phyloP scores from a whole-genome alignment of 2,888 invertebrate genomes.

The Cataglyphis cursor region DNA sequence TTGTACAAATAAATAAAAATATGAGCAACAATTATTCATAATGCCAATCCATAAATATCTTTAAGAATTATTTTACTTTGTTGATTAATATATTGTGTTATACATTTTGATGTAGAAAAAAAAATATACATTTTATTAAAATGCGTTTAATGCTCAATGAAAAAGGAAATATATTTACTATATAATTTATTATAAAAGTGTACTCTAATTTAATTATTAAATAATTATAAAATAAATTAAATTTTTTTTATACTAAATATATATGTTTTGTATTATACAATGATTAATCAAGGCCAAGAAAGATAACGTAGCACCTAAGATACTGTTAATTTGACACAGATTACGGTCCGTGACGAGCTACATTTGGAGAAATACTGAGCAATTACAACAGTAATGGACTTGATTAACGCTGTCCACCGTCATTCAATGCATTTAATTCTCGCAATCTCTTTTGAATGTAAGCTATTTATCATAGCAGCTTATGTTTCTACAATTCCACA shows the following conservation, averaged over 20 bases:
- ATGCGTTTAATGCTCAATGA: not conserved
- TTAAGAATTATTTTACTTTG: not conserved
- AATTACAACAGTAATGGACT: slow-evolving; percentile 63
- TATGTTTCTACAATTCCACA: not conserved
- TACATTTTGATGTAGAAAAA: not conserved
- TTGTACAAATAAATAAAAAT: not conserved
- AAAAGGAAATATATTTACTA: not conserved
- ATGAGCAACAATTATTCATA: not conserved
- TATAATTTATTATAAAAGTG: not conserved
- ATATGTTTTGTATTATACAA: not conserved
- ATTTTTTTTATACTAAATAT: not conserved
- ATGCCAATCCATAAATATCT: not conserved
- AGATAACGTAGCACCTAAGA: slow-evolving; percentile 42
- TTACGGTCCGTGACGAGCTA: slow-evolving; percentile 72
- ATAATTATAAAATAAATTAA: not conserved
- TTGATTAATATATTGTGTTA: not conserved
- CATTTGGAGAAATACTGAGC: slow-evolving; percentile 61
- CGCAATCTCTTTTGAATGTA: slow-evolving; percentile 39
- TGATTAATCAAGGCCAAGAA: not conserved
- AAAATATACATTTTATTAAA: not conserved
- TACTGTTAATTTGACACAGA: slow-evolving; percentile 73
- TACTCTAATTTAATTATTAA: not conserved
- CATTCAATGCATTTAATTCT: slow-evolving; percentile 28
- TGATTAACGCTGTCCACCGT: slow-evolving; percentile 61
- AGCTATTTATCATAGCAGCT: slow-evolving; percentile 47